Evolutionary conservation across 1,140 invertebrate species (phyloP).

Genomic region (Marisa cornuarietis): DNA sequence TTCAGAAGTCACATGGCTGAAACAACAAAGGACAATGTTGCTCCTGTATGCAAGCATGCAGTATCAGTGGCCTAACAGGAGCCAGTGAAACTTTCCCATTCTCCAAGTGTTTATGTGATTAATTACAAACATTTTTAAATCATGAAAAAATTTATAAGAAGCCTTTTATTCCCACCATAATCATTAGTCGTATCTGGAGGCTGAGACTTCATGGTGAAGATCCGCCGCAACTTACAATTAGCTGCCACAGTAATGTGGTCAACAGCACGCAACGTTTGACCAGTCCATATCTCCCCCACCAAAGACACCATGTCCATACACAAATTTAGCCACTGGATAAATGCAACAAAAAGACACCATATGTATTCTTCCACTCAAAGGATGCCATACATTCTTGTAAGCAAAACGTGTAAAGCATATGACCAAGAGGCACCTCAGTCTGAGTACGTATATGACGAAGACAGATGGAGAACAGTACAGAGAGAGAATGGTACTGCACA

Average conservation of each 20-base stretch:
- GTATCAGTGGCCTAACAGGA: too few relatives aligned
- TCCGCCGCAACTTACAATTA: slow-evolving; percentile 60
- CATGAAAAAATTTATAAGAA: too few relatives aligned
- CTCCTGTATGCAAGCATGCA: too few relatives aligned
- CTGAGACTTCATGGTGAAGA: slow-evolving; percentile 63
- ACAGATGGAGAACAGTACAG: background rate
- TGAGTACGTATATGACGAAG: background rate
- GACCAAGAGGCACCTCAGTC: background rate
- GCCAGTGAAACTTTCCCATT: too few relatives aligned
- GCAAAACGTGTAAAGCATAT: background rate
- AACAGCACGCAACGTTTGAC: slow-evolving; percentile 58
- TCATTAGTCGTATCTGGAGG: slow-evolving; percentile 62
- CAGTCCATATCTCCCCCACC: slow-evolving; percentile 60
- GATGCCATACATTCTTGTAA: background rate
- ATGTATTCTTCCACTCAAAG: background rate
- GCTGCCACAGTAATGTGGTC: slow-evolving; percentile 60
- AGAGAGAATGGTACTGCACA: background rate
- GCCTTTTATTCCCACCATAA: slow-evolving; percentile 46
- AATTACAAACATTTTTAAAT: too few relatives aligned
- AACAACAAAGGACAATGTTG: too few relatives aligned
- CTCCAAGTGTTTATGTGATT: too few relatives aligned
- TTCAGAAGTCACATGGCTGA: too few relatives aligned
- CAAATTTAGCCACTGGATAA: slow-evolving; percentile 62
- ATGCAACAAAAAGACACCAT: slow-evolving; percentile 2
- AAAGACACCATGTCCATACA: slow-evolving; percentile 61